These are phyloP conservation scores for Gracilinanus agilis DNA, from an alignment of 2,113 vertebrate genomes.

Conservation along the genomic window DNA sequence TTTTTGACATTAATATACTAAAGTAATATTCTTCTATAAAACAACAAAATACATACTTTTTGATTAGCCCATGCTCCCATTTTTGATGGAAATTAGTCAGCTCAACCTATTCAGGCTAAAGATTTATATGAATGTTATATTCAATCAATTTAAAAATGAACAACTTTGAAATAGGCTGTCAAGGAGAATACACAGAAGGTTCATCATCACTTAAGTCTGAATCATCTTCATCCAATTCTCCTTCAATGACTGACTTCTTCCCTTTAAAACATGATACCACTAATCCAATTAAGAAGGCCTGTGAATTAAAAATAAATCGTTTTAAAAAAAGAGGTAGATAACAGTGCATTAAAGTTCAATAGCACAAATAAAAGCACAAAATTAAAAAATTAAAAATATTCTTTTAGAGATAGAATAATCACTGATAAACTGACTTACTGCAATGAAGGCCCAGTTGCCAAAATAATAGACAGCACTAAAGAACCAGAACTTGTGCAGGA, in stretches of 20 bases:
- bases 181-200: conserved; percentile 80
- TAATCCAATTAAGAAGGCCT: conserved; percentile 96
- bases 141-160: conserved; percentile 40
- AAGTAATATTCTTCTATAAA: conserved; percentile 72
- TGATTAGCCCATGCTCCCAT: conserved; percentile 69
- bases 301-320: conserved; percentile 64
- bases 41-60: conserved; percentile 75
- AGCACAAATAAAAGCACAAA: background rate
- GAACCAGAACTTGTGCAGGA: conserved; percentile 99
- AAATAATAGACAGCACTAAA: conserved; percentile 98
- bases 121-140: conserved; percentile 56
- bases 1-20: conserved; percentile 69
- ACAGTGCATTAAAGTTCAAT: conserved; percentile 31
- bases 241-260: conserved; percentile 98
- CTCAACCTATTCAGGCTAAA: conserved; percentile 61
- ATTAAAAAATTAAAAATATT: background rate
- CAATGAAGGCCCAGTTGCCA: conserved; percentile 98
- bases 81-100: conserved; percentile 78
- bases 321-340: conserved; percentile 56
- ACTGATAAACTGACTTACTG: conserved; percentile 87
- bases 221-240: conserved; percentile 95
- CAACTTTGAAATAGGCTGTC: conserved; percentile 60
- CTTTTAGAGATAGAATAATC: background rate
- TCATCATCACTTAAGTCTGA: conserved; percentile 97
- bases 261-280: conserved; percentile 96